Base-by-base conservation (phyloP, 1,140 invertebrate genomes). In the Tribolium madens region DNA sequence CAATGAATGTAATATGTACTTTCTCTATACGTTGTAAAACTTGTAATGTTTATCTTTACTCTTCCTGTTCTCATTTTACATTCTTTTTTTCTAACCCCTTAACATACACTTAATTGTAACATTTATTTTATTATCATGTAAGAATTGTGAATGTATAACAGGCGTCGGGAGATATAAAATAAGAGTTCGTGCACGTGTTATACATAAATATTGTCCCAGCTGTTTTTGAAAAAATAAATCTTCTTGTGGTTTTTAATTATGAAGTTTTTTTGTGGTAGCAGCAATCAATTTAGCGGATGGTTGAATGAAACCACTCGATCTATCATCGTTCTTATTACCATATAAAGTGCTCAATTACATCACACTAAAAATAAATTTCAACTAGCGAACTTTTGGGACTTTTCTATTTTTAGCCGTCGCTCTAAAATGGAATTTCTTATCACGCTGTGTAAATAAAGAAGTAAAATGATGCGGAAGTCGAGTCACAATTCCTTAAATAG, bases 401-500 rank as follows among this genome's bases (percentile, higher is more conserved):
- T 42, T 42, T 42, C 36, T 42, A 42, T 42, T 42, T 42, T 42
- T 42, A 42, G 36, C 36, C 36, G 36, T 2, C 3, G 36, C 14
- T 57, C n/a, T 2, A 9, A 57, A 57, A 21, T 21, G 52, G 17
- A 57, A 57, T 57, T 26, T 21, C 52, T 57, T 57, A 57, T 57
- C 52, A 21, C 10, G 13, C 48, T 10, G 2, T n/a, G 52, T 57
- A 57, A 57, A 57, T 57, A 57, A 15, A 13, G n/a, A 15, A 7
- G 50, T 26, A 2, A 17, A 52, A 57, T n/a, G 52, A 57, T 26
- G 52, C 52, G 52, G 52, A 57, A 57, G 52, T 57, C 48, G 14
- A 3, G 12, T 15, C n/a, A 5, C n/a, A n/a, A n/a, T n/a, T n/a
- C 17, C 52, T 18, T 57, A 57, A 26, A 18, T 18, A 21, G 17